phyloP scores from a whole-genome alignment of 2,797 vertebrate species.

The Parauchenoglanis ngamensis region DNA sequence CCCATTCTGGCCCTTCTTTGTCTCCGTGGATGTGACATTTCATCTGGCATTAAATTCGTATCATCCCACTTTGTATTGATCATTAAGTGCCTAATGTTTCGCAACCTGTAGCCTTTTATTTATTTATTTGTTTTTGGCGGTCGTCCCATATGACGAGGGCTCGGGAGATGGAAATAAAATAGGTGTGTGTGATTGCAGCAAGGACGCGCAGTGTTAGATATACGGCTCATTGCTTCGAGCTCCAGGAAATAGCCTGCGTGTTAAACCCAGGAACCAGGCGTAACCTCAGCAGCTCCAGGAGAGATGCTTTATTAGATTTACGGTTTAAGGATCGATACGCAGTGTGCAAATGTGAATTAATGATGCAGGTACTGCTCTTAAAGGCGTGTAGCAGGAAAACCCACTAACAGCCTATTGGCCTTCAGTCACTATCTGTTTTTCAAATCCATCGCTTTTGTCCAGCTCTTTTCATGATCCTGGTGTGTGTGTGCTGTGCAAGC shows the following conservation, averaged over 20 bases:
- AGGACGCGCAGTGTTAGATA: not conserved
- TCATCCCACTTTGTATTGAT: slow-evolving; percentile 1
- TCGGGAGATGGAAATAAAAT: not conserved
- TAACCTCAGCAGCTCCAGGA: not conserved
- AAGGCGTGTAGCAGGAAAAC: not conserved
- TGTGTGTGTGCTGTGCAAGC: not conserved
- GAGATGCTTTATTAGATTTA: slow-evolving; percentile 21
- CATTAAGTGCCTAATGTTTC: slow-evolving; percentile 20
- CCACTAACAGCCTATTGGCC: not conserved
- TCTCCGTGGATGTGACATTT: slow-evolving; percentile 4
- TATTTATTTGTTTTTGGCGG: not conserved
- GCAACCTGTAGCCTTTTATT: slow-evolving; percentile 12
- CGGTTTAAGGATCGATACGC: slow-evolving; percentile 7
- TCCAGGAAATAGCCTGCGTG: not conserved
- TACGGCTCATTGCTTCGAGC: slow-evolving; percentile 2
- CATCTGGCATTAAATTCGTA: not conserved
- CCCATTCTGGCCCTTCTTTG: not conserved
- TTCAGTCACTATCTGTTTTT: not conserved
- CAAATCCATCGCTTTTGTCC: not conserved
- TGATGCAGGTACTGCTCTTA: slow-evolving; percentile 26
- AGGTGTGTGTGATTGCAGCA: not conserved
- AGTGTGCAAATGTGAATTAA: slow-evolving; percentile 29
- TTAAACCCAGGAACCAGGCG: not conserved
- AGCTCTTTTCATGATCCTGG: not conserved
- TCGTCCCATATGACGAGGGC: not conserved